These are phyloP conservation scores for Cantharis flavilabris DNA, from an alignment of 2,888 invertebrate genomes.

Conservation along the genomic window DNA sequence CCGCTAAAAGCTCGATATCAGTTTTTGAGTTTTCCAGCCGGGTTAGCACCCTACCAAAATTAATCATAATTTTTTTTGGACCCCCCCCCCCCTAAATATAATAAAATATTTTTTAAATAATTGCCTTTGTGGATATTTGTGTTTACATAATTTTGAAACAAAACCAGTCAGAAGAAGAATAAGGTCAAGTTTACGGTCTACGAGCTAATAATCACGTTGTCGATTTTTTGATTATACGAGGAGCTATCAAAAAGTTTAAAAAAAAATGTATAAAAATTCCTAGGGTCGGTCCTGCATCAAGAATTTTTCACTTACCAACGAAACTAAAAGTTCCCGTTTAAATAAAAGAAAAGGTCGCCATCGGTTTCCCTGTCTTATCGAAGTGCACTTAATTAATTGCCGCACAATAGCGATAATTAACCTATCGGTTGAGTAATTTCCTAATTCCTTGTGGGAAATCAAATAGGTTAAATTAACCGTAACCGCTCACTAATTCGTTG, in stretches of 20 bases:
- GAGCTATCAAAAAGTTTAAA: background rate
- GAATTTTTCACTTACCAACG: background rate
- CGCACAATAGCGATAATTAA: background rate
- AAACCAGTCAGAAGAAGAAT: background rate
- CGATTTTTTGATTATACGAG: background rate
- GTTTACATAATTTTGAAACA: background rate
- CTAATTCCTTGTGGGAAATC: background rate
- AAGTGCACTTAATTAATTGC: background rate
- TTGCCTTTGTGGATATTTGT: no score
- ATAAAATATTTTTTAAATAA: no score
- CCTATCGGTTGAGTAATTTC: background rate
- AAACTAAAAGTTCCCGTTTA: background rate
- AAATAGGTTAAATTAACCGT: background rate
- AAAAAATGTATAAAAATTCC: no score
- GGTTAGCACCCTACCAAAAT: no score
- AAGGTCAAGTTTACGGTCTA: background rate
- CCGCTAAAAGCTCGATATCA: no score
- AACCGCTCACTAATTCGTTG: constrained; percentile 4
- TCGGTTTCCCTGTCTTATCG: background rate
- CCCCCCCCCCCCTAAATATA: no score
- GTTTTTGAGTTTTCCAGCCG: no score
- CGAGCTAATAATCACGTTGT: background rate
- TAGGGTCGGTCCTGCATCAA: background rate
- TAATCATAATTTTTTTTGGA: no score
- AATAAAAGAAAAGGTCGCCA: background rate